A percentile compares a stretch with the other conserved stretches of the same genome.
These are phyloP conservation scores for Antigone vipio DNA, from an alignment of 2,113 vertebrate species.

Conservation along the genomic window DNA sequence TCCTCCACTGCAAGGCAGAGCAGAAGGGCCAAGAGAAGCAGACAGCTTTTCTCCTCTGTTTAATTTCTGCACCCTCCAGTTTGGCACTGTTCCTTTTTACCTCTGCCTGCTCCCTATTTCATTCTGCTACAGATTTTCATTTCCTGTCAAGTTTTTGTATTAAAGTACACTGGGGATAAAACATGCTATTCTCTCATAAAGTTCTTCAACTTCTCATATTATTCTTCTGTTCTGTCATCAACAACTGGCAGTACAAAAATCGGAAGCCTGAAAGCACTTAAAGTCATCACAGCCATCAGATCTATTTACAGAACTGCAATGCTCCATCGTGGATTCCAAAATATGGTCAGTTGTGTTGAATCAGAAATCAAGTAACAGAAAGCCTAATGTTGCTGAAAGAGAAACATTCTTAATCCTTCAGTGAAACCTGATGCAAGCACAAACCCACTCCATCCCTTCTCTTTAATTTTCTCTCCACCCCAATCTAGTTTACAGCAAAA, in stretches of 20 bases:
- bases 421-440: not conserved
- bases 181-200: not conserved
- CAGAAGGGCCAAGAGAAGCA: not conserved
- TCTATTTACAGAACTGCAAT: not conserved
- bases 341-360: not conserved
- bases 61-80: not conserved
- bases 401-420: slow-evolving; percentile 11
- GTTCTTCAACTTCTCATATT: not conserved
- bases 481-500: not conserved
- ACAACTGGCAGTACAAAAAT: not conserved
- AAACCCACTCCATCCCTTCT: not conserved
- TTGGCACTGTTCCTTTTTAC: not conserved
- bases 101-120: not conserved
- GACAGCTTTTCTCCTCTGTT: not conserved
- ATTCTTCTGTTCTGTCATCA: not conserved
- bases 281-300: not conserved
- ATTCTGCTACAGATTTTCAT: not conserved
- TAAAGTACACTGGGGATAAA: not conserved
- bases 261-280: not conserved
- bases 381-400: accelerated
- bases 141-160: not conserved
- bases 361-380: not conserved
- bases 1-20: not conserved
- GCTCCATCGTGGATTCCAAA: not conserved
- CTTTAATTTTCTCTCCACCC: not conserved